phyloP scores from a whole-genome alignment of 2,113 vertebrate genomes.

The Anhinga anhinga region DNA sequence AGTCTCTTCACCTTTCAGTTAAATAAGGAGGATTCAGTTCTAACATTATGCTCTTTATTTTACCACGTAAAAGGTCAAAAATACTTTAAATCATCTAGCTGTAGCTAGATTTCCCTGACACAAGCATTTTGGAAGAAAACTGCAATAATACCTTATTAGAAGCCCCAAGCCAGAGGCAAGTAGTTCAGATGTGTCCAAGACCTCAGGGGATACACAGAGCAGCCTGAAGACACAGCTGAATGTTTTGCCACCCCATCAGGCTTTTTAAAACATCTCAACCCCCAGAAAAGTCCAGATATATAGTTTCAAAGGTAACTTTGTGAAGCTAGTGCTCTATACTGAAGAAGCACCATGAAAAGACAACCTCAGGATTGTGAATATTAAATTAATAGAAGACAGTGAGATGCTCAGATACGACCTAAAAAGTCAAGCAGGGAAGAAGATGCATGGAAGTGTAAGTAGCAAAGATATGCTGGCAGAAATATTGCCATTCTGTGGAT shows the following conservation, averaged over 20 bases:
- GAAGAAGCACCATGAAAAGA: background rate
- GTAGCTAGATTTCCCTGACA: background rate
- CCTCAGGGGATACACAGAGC: background rate
- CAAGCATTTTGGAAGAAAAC: background rate
- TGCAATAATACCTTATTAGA: background rate
- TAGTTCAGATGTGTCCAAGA: background rate
- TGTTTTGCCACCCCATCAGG: fast-evolving
- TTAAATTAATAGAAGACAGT: background rate
- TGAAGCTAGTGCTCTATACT: background rate
- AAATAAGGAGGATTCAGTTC: background rate
- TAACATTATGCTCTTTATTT: background rate
- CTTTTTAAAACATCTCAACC: background rate
- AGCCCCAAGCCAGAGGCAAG: background rate
- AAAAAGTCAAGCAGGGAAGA: background rate
- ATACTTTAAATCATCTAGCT: background rate
- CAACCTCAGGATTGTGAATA: background rate
- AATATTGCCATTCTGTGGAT: background rate
- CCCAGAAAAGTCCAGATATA: background rate
- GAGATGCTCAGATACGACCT: background rate
- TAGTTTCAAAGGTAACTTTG: background rate
- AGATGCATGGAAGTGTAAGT: background rate
- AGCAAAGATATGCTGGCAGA: background rate
- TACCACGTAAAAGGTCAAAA: background rate
- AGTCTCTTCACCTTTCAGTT: background rate
- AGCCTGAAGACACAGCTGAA: background rate